Evolutionary conservation across 2,888 invertebrate genomes (phyloP).

Genomic region (Tachina fera): DNA sequence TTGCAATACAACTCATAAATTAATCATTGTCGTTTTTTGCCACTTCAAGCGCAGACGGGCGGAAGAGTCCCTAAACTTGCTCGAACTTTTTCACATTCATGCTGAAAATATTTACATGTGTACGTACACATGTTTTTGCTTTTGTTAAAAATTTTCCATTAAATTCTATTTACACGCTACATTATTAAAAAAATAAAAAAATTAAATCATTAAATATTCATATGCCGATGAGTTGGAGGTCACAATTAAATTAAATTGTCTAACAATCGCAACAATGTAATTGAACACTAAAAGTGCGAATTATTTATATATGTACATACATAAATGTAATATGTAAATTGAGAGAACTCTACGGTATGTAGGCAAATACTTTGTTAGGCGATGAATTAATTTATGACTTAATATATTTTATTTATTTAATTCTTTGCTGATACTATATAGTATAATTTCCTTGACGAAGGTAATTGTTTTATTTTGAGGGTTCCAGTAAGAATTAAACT

Average conservation of each 20-base stretch:
- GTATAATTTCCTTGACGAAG: too few species aligned
- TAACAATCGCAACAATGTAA: conserved; percentile 53
- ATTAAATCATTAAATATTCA: conserved; percentile 29
- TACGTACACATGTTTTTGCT: conserved; percentile 39
- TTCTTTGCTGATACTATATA: too few species aligned
- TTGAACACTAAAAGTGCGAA: conserved; percentile 34
- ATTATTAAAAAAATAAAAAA: not conserved
- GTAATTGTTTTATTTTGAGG: too few species aligned
- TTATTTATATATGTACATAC: not conserved
- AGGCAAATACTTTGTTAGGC: not conserved
- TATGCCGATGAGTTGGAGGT: conserved; percentile 54
- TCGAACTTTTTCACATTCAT: conserved; percentile 22
- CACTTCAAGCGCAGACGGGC: not conserved
- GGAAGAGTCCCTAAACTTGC: not conserved
- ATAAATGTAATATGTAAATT: conserved; percentile 8
- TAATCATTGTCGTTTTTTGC: conserved; percentile 40
- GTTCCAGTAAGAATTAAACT: too few species aligned
- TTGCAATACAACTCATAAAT: conserved; percentile 46
- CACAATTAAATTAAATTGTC: conserved; percentile 56
- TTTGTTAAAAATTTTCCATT: conserved; percentile 16
- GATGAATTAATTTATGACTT: too few species aligned
- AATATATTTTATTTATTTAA: too few species aligned
- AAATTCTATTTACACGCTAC: conserved; percentile 33
- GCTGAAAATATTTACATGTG: conserved; percentile 42
- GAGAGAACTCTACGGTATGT: not conserved